These are phyloP conservation scores for Morone saxatilis DNA, from an alignment of 2,113 vertebrate species.

Conservation along the genomic window DNA sequence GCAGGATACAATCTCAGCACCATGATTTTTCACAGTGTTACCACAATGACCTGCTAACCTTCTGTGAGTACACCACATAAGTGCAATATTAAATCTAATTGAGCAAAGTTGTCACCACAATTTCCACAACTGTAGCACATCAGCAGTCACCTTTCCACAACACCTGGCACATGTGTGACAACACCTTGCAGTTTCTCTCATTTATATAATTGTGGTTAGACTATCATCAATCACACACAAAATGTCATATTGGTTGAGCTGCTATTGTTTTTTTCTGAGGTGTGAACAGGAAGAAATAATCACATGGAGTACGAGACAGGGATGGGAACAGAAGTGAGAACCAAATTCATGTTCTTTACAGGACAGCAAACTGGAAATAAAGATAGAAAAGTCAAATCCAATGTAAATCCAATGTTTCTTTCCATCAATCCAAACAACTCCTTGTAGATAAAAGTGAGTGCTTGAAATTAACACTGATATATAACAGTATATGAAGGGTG, in stretches of 20 bases:
- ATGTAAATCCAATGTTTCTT: not conserved
- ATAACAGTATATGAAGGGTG: not conserved
- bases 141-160: slow-evolving; percentile 52
- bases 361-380: not conserved
- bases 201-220: slow-evolving; percentile 61
- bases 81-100: slow-evolving; percentile 65
- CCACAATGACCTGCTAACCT: slow-evolving; percentile 64
- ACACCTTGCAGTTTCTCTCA: slow-evolving; percentile 45
- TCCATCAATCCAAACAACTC: not conserved
- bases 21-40: slow-evolving; percentile 51
- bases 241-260: slow-evolving; percentile 29
- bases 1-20: not conserved
- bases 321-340: not conserved
- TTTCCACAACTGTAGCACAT: slow-evolving; percentile 61
- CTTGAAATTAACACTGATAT: not conserved
- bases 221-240: slow-evolving; percentile 41
- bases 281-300: slow-evolving; percentile 45
- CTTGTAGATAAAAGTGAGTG: not conserved
- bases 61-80: slow-evolving; percentile 39
- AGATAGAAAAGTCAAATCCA: not conserved
- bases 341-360: not conserved
- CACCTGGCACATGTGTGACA: slow-evolving; percentile 66
- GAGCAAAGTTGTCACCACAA: slow-evolving; percentile 61
- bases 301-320: not conserved
- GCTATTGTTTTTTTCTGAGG: slow-evolving; percentile 17